Base-by-base conservation (phyloP, 2,888 invertebrate genomes). In the Hydrotaea diabolus region DNA sequence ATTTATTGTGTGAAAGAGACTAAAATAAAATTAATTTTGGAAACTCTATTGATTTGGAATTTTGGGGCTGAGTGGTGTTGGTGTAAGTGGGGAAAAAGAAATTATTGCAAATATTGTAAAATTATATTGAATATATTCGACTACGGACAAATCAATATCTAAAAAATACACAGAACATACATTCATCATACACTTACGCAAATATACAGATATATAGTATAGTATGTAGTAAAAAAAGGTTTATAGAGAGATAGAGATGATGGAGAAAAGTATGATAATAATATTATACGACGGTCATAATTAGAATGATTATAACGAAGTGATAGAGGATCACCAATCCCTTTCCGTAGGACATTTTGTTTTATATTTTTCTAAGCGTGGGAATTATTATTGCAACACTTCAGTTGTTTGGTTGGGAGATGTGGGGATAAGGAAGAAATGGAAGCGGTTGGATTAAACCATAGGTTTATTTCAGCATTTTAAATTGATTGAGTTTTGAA, bases 121-220 rank as follows among this genome's bases (percentile, higher is more conserved):
- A 9, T 59, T 26, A 59, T 59, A 26, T 4, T 23, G 21, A 23
- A 59, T 26, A 59, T 59, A 59, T 59, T 59, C 13, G 26, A 59
- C 59, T 59, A 59, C 59, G 26, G 59, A 59, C 59, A 59, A 59
- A 59, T 59, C 23, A 26, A 23, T 26, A 49, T 49, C 59, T 59
- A 59, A 59, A 59, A 23, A 59, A 9, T 15, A 26, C 59, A 59
- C 26, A 26, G 26, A 26, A 23, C 59, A 59, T 59, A 59, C 59
- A 59, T 26, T 59, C 59, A 59, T 26, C 59, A 59, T 59, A 59
- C 59, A 26, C 26, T 59, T 59, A 59, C 15, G 59, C 23, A 59
- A 59, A 59, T 59, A 59, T 59, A 59, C 59, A 59, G 59, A 59
- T 23, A 59, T 59, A 39, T 39, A 39, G 49, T 49, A n/a, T 49